Evolutionary conservation across 2,888 invertebrate genomes (phyloP).

Genomic region (Drosophila subquinaria): DNA sequence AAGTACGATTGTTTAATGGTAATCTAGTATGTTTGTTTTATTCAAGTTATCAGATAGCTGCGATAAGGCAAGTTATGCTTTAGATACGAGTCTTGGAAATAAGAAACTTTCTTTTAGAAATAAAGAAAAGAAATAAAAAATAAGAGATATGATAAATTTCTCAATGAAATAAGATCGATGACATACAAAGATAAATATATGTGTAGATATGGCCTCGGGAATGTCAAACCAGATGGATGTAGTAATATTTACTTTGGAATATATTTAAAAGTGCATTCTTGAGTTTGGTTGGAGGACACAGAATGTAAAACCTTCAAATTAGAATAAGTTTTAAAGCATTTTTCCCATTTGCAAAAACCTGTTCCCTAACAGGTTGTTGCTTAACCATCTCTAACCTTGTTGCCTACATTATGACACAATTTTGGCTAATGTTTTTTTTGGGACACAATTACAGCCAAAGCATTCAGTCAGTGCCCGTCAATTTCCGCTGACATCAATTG

Average conservation of each 20-base stretch:
- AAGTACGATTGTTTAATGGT: background rate
- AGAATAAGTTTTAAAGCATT: background rate
- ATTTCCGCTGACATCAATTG: conserved; percentile 76
- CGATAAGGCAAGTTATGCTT: conserved; percentile 9
- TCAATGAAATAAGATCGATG: background rate
- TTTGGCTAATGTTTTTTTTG: conserved; percentile 14
- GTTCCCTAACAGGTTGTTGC: conserved; percentile 1
- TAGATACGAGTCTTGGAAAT: background rate
- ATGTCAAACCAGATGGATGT: no score
- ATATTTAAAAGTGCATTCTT: no score
- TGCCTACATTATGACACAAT: conserved; percentile 7
- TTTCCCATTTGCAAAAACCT: background rate
- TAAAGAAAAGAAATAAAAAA: no score
- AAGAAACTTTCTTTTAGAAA: background rate
- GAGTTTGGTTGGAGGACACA: no score
- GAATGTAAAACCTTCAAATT: no score
- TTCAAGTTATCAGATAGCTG: conserved; percentile 5
- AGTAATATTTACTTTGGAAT: no score
- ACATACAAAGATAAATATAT: no score
- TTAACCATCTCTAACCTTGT: conserved; percentile 1
- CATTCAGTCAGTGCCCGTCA: conserved; percentile 34
- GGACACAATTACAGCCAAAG: conserved; percentile 7
- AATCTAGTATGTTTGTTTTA: conserved; percentile 3
- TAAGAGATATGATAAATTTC: background rate
- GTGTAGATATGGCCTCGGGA: no score